Base-by-base conservation (phyloP, 2,888 invertebrate species). In the Liopterus haemorrhoidalis region DNA sequence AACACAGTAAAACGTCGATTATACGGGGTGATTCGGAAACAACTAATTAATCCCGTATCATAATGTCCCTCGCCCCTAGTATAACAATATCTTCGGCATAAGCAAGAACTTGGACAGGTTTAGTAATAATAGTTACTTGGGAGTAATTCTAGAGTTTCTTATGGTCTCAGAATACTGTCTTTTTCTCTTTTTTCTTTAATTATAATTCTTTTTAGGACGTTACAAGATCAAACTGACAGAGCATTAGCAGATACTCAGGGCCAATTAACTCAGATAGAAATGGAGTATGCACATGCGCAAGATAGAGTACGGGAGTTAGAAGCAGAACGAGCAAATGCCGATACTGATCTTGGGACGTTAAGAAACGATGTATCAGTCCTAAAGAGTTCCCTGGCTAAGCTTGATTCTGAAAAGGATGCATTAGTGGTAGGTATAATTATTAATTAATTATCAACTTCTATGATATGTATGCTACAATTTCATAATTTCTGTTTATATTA, bases 141-240 rank as follows among this genome's bases (percentile, higher is more conserved):
- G n/a, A n/a, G n/a, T n/a, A n/a, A n/a, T n/a, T n/a, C n/a, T n/a
- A n/a, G n/a, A n/a, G n/a, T n/a, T n/a, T n/a, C n/a, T n/a, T n/a
- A n/a, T n/a, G n/a, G n/a, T n/a, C n/a, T n/a, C n/a, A n/a, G n/a
- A n/a, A n/a, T n/a, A n/a, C n/a, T n/a, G n/a, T n/a, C n/a, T n/a
- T n/a, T n/a, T n/a, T n/a, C n/a, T n/a, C 21, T 9, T 35, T 45
- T 32, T 37, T 25, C 11, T 39, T 41, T 42, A 2, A 32, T 41
- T 1, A 36, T 22, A 22, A 5, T 22, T 38, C 21, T 39, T 30
- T 47, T 68, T 42, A 87, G 85, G 65, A 74, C 80, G 52, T 70
- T 85, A 36, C 85, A 87, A 58, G 76, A 84, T 57, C 85, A 87
- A 70, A 82, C 84, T 3, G 86, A 87, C 64, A 76, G 80, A 57